Base-by-base conservation (phyloP, 2,797 vertebrate genomes). In the Epinephelus coioides region DNA sequence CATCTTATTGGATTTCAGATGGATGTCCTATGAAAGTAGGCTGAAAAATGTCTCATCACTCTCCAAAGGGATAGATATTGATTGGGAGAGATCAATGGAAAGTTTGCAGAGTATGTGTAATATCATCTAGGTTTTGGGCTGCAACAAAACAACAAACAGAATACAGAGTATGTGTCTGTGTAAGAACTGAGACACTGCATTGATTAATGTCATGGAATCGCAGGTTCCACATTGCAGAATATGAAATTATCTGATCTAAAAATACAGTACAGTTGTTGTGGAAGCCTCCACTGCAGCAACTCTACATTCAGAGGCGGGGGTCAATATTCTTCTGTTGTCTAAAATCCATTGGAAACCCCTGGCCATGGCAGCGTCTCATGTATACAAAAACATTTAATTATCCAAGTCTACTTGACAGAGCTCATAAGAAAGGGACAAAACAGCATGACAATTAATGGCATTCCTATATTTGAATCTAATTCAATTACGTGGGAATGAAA, bases 41-140 rank as follows among this genome's bases (percentile, higher is more conserved):
- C 69, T 78, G 63, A 87, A 82, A 83, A 87, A 84, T 55, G 70
- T 78, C 67, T 85, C 77, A 80, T 82, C 50, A 30, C 75, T 75
- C 65, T 85, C 63, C 71, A 88, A 79, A 85, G 79, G 54, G 18
- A 73, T 79, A 21, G 69, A 71, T 79, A 86, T 86, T 69, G 90
- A 88, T 85, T 68, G 60, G 61, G 10, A 54, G 57, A 50, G 69
- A 88, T 86, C 80, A 83, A 87, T 88, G 59, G 55, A 81, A 70
- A 68, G 79, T 73, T 84, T 76, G 81, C 44, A 64, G 53, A 69
- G 54, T 65, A 69, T 59, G 66, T 46, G 27, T 64, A 78, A 73
- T 61, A 75, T 68, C 72, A 67, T 85, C 74, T 57, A 40, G 61
- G 43, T 65, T 69, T 82, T 49, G 51, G 38, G 34, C 44, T 64